Evolutionary conservation across 2,888 invertebrate genomes (phyloP).

Genomic region (Cheilosia pagana): DNA sequence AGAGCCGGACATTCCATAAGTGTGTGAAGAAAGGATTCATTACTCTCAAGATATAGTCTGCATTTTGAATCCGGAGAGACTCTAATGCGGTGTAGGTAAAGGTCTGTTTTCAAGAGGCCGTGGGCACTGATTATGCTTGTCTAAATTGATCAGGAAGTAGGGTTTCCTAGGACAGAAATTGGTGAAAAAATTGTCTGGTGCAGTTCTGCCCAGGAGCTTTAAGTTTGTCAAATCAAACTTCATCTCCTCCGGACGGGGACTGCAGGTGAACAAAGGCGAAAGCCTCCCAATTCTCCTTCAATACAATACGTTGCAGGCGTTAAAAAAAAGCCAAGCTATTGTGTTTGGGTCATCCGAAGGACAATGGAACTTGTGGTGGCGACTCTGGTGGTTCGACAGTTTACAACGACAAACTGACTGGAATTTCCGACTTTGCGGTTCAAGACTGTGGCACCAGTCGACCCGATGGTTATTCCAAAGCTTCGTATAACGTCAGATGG

Average conservation of each 20-base stretch:
- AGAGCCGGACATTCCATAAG: too few species aligned
- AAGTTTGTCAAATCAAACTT: too few species aligned
- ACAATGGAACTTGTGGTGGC: conserved; percentile 80
- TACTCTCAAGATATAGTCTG: too few species aligned
- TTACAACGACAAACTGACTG: conserved; percentile 78
- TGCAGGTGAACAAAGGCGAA: conserved; percentile 74
- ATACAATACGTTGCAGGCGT: conserved; percentile 76
- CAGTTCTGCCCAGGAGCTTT: too few species aligned
- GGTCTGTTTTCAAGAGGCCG: too few species aligned
- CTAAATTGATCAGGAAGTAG: too few species aligned
- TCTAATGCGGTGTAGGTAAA: too few species aligned
- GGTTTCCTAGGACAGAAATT: too few species aligned
- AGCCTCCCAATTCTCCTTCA: conserved; percentile 77
- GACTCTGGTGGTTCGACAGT: conserved; percentile 82
- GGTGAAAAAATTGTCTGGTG: too few species aligned
- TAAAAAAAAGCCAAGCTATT: conserved; percentile 76
- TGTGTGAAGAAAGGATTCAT: too few species aligned
- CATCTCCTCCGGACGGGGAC: conserved; percentile 82
- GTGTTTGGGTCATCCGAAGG: conserved; percentile 77
- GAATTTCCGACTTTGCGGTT: conserved; percentile 80
- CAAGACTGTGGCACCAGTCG: conserved; percentile 78
- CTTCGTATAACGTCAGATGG: conserved; percentile 69
- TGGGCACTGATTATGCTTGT: too few species aligned
- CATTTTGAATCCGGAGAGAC: too few species aligned
- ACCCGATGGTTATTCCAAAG: conserved; percentile 81